phyloP scores from a whole-genome alignment of 1,140 invertebrate genomes.

The Piezodorus guildinii region DNA sequence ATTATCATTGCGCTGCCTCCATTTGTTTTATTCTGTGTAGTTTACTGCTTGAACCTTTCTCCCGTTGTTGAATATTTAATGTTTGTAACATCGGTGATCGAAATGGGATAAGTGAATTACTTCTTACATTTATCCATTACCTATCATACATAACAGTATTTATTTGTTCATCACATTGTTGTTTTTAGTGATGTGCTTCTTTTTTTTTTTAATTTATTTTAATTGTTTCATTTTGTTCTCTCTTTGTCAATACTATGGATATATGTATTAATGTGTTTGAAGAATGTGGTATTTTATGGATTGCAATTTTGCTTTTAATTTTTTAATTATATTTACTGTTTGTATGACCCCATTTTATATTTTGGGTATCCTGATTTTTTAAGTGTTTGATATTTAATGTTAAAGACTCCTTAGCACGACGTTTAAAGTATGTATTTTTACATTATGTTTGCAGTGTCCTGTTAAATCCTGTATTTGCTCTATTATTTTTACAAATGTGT shows the following conservation, averaged over 20 bases:
- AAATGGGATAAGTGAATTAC: constrained; percentile 2
- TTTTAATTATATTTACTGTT: constrained; percentile 26
- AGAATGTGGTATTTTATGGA: constrained; percentile 10
- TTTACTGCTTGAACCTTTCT: too few relatives aligned
- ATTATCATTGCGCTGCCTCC: too few relatives aligned
- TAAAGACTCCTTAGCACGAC: background rate
- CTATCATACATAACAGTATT: too few relatives aligned
- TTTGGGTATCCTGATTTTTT: background rate
- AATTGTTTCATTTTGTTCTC: too few relatives aligned
- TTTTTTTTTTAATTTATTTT: too few relatives aligned
- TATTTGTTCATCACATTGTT: too few relatives aligned
- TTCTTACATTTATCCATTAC: background rate
- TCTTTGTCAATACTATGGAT: constrained; percentile 11
- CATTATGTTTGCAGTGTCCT: background rate
- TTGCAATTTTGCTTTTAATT: constrained; percentile 10
- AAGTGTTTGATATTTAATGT: background rate
- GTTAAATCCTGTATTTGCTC: background rate
- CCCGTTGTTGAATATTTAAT: background rate
- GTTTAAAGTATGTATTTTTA: constrained; percentile 9
- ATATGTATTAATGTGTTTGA: constrained; percentile 3
- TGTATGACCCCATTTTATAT: background rate
- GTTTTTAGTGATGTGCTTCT: too few relatives aligned
- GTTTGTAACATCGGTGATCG: constrained; percentile 3
- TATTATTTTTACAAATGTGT: constrained; percentile 4
- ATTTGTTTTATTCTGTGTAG: too few relatives aligned